Evolutionary conservation across 2,113 vertebrate species (phyloP).

Genomic region (Genyomyrus donnyi): DNA sequence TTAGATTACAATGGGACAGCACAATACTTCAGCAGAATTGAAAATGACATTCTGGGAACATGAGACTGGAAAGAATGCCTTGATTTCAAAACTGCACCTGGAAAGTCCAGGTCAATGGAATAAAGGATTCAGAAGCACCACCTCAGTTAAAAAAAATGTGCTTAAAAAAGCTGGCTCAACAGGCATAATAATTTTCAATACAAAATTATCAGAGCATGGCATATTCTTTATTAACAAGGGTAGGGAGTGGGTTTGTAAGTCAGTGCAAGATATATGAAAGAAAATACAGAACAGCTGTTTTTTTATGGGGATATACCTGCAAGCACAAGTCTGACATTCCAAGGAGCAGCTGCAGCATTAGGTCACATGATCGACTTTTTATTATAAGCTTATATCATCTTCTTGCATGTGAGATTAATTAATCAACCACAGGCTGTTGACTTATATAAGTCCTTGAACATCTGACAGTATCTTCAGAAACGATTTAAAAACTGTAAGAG

Average conservation of each 20-base stretch:
- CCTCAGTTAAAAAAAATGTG: background rate
- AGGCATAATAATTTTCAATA: constrained; percentile 10
- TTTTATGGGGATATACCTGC: background rate
- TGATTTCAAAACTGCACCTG: background rate
- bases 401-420: background rate
- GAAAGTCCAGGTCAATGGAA: constrained; percentile 1
- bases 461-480: background rate
- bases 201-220: constrained; percentile 18
- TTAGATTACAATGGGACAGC: constrained; percentile 16
- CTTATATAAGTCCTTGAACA: background rate
- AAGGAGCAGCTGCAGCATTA: background rate
- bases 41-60: constrained; percentile 15
- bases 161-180: constrained; percentile 3
- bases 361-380: background rate
- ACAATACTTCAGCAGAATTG: constrained; percentile 19
- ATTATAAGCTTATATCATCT: background rate
- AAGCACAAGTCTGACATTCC: background rate
- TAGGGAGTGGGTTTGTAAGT: background rate
- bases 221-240: background rate
- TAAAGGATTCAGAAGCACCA: background rate
- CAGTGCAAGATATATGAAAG: background rate
- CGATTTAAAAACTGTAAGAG: background rate
- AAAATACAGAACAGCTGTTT: background rate
- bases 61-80: constrained; percentile 11
- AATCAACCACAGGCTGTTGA: background rate